These are phyloP conservation scores for Drosophila lowei DNA, from an alignment of 1,140 invertebrate genomes.

Conservation along the genomic window DNA sequence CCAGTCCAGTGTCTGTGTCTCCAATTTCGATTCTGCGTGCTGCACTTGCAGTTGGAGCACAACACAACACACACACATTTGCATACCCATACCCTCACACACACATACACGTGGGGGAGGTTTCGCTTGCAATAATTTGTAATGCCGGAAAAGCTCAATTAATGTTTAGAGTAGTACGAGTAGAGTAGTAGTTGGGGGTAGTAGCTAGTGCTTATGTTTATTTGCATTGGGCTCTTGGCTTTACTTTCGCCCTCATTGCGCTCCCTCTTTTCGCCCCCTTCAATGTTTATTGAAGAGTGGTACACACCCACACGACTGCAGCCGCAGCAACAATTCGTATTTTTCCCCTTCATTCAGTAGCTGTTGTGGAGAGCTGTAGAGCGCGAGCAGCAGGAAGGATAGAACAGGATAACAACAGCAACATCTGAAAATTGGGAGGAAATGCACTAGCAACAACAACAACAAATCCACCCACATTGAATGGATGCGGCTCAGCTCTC, in stretches of 20 bases:
- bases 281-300: too few relatives aligned
- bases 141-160: constrained; percentile 77
- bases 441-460: constrained; percentile 35
- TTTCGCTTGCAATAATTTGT: constrained; percentile 20
- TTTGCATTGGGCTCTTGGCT: constrained; percentile 8
- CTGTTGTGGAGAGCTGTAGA: constrained; percentile 14
- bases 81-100: constrained; percentile 3
- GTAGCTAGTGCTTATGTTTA: constrained; percentile 20
- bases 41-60: constrained; percentile 54
- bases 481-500: constrained; percentile 16
- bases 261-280: neutral
- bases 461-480: constrained; percentile 61
- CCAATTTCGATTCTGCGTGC: constrained; percentile 73
- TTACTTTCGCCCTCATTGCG: neutral
- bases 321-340: constrained; percentile 2
- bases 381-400: constrained; percentile 8
- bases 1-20: constrained; percentile 20
- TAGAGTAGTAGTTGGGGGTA: constrained; percentile 7
- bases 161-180: constrained; percentile 56
- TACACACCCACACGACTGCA: constrained; percentile 1
- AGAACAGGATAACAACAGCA: constrained; percentile 68
- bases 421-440: constrained; percentile 23
- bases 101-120: constrained; percentile 25
- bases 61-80: constrained; percentile 18
- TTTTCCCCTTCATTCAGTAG: constrained; percentile 16